Evolutionary conservation across 1,140 invertebrate genomes (phyloP).

Genomic region (Neodiprion pinetum): DNA sequence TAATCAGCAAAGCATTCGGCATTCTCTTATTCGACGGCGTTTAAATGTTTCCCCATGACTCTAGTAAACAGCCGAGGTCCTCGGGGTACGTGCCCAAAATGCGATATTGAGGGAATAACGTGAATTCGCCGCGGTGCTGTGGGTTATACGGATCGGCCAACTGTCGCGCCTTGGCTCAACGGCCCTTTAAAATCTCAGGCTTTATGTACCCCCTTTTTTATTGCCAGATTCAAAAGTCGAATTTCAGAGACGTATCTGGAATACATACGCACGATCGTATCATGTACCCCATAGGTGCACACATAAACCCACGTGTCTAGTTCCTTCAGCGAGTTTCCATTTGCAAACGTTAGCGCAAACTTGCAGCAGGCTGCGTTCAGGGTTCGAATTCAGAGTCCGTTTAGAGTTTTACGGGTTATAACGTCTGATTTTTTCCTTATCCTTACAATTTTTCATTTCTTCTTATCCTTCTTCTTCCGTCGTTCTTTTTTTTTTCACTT

Average conservation of each 20-base stretch:
- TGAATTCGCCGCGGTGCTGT: conserved; percentile 47
- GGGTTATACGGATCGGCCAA: conserved; percentile 13
- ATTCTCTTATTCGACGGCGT: not conserved
- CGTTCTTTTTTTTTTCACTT: not conserved
- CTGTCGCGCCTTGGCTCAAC: not conserved
- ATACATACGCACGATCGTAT: not conserved
- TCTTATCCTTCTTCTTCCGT: not conserved
- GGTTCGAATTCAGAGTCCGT: not conserved
- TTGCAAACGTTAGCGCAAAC: not conserved
- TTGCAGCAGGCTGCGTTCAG: not conserved
- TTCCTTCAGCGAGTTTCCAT: too few species aligned
- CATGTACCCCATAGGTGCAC: not conserved
- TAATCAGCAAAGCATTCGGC: not conserved
- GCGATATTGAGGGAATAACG: conserved; percentile 54
- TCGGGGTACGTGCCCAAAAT: conserved; percentile 53
- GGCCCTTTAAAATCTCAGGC: conserved; percentile 49
- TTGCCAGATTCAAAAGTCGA: conserved; percentile 60
- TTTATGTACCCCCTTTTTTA: conserved; percentile 56
- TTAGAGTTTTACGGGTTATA: not conserved
- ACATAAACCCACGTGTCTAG: too few species aligned
- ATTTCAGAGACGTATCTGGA: conserved; percentile 29
- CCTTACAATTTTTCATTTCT: not conserved
- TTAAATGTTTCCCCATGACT: not conserved
- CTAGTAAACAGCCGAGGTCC: not conserved
- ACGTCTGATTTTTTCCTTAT: not conserved